These are phyloP conservation scores for Squalus acanthias DNA, from an alignment of 2,797 vertebrate genomes.

Conservation along the genomic window DNA sequence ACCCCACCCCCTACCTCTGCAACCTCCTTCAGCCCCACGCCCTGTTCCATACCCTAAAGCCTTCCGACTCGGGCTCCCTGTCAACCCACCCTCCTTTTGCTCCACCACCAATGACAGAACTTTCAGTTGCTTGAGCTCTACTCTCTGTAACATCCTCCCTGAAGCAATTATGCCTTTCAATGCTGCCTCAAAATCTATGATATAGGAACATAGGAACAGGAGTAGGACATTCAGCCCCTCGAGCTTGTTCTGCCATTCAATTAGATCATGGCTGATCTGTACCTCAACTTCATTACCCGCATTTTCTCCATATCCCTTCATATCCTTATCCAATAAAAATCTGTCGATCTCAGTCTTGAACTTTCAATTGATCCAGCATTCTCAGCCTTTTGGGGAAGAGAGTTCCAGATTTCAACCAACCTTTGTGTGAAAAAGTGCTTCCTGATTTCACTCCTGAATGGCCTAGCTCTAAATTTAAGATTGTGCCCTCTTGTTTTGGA, in stretches of 20 bases:
- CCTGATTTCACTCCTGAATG: neutral
- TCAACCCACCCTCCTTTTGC: neutral
- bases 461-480: neutral
- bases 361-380: neutral
- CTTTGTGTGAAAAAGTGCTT: neutral
- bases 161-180: neutral
- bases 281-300: neutral
- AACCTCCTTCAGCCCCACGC: no score
- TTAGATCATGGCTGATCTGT: neutral
- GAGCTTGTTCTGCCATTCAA: neutral
- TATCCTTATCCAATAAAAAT: neutral
- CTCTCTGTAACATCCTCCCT: neutral
- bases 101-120: neutral
- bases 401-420: neutral
- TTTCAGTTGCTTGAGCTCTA: neutral
- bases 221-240: neutral
- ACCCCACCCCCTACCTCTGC: no score
- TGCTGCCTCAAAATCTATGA: neutral
- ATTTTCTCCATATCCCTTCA: neutral
- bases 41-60: neutral
- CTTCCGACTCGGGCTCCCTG: neutral
- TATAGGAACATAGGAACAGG: neutral
- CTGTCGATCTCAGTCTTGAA: neutral
- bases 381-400: neutral
- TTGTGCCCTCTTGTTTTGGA: neutral